These are phyloP conservation scores for Porites divaricata DNA, from an alignment of 92 coral and sea anemone genomes.

Conservation along the genomic window DNA sequence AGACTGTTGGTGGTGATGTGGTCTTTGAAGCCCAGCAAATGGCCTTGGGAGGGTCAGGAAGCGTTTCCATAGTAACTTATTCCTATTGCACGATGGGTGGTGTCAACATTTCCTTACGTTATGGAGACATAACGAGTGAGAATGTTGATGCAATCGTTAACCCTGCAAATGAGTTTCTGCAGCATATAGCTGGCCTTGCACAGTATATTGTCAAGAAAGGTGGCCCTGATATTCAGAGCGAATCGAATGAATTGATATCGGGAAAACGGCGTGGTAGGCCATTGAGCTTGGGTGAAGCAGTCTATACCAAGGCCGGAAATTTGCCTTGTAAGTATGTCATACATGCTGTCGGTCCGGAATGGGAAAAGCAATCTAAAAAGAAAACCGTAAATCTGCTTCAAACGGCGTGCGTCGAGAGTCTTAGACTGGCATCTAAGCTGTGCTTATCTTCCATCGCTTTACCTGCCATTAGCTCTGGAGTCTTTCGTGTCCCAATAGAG, in stretches of 20 bases:
- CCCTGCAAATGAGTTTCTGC: slow-evolving; percentile 64
- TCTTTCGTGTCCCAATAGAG: slow-evolving; percentile 52
- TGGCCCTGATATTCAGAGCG: slow-evolving; percentile 60
- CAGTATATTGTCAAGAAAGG: slow-evolving; percentile 57
- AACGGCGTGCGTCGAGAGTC: slow-evolving; percentile 57
- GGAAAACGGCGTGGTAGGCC: neutral
- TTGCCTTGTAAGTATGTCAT: slow-evolving; percentile 69
- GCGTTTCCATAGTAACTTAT: slow-evolving; percentile 15
- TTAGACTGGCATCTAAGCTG: slow-evolving; percentile 33
- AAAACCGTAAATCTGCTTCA: slow-evolving; percentile 28
- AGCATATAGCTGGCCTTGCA: slow-evolving; percentile 53
- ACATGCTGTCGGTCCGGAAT: slow-evolving; percentile 80
- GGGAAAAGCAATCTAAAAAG: slow-evolving; percentile 48
- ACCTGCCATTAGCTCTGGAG: slow-evolving; percentile 86
- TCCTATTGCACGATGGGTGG: slow-evolving; percentile 17
- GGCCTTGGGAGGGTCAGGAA: neutral
- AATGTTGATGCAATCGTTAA: slow-evolving; percentile 83
- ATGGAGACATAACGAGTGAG: slow-evolving; percentile 70
- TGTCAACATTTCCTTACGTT: slow-evolving; percentile 52
- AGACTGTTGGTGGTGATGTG: neutral
- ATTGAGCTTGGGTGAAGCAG: slow-evolving; percentile 52
- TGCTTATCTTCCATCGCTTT: slow-evolving; percentile 68
- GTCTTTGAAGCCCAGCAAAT: neutral
- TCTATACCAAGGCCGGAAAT: slow-evolving; percentile 64
- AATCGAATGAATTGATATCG: slow-evolving; percentile 33